These are phyloP conservation scores for Caenorhabditis becei DNA, from an alignment of 2,888 invertebrate species.

Conservation along the genomic window DNA sequence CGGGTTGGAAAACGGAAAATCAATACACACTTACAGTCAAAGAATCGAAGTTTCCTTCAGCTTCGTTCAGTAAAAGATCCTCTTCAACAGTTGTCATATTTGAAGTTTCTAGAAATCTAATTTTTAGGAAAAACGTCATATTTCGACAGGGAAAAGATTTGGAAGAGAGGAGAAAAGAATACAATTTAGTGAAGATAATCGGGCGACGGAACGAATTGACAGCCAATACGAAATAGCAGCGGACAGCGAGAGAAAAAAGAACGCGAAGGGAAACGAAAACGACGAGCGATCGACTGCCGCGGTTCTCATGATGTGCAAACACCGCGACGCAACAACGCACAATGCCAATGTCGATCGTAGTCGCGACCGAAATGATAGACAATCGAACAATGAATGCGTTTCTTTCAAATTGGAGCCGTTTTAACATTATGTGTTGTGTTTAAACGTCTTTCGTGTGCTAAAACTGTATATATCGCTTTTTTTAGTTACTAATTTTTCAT, in stretches of 20 bases:
- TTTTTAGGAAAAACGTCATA: background rate
- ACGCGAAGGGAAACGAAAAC: background rate
- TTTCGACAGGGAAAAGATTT: too few relatives aligned
- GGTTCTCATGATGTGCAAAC: slow-evolving; percentile 17
- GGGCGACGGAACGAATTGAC: background rate
- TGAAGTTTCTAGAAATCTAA: slow-evolving; percentile 1
- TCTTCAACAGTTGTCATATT: slow-evolving; percentile 51
- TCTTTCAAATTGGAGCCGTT: too few relatives aligned
- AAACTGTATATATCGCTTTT: too few relatives aligned
- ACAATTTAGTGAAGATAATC: background rate
- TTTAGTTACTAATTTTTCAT: too few relatives aligned
- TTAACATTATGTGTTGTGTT: too few relatives aligned
- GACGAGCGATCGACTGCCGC: background rate
- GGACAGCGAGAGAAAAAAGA: background rate
- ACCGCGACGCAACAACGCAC: slow-evolving; percentile 44
- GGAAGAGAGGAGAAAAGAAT: too few relatives aligned
- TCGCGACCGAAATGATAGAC: background rate
- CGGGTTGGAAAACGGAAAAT: background rate
- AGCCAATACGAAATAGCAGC: background rate
- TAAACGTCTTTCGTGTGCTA: too few relatives aligned
- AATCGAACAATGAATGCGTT: too few relatives aligned
- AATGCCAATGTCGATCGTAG: slow-evolving; percentile 9
- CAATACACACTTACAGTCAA: slow-evolving; percentile 20
- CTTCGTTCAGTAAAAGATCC: slow-evolving; percentile 45
- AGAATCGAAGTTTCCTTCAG: slow-evolving; percentile 21